Evolutionary conservation across 2,888 invertebrate species (phyloP), one percentile per base, ranked within the genome.

Genomic region (Macrosoma leucophasiata): DNA sequence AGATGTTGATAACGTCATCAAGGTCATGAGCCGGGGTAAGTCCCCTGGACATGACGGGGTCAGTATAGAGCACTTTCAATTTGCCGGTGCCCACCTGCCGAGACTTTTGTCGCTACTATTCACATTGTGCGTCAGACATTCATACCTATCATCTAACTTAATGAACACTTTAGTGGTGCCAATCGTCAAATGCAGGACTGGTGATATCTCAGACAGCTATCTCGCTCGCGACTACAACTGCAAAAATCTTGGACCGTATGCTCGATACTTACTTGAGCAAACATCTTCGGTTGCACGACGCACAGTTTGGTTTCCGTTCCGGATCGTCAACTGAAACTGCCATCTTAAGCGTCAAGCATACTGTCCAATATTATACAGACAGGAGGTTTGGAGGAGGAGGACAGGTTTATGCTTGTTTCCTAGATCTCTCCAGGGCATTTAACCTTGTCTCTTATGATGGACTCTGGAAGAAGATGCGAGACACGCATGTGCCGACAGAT

Each of bases 261-360:
- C 19, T 47, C 14, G 35, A 43, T 26, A 38, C 39, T 2, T 29
- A 36, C 1, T 7, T 43, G 3, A 19, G 14, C 7, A 11, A 9
- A 2, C 25, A 42, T 4, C 7, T 46, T 3, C n/a, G n/a, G 1
- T 17, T 44, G 6, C 15, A 39, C 14, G 41, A 44, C 12, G 44
- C 42, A 9, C 47, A 48, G 40, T 48, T 48, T 46, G 43, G 43
- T 18, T 48, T 44, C 23, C 39, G 42, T 28, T 21, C 37, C 9
- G 42, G 42, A 34, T 34, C 42, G 20, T 41, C 45, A 19, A 45
- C 42, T 1, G 49, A 47, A 9, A 29, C 40, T 7, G 47, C 41
- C 6, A 46, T 48, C 13, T 19, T 48, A 1, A 33, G 39, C 10
- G 17, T 46, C 3, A 48, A 45, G 23, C 25, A 30, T 17, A 33